phyloP scores from a whole-genome alignment of 2,888 invertebrate genomes.

The Napeogenes inachia region DNA sequence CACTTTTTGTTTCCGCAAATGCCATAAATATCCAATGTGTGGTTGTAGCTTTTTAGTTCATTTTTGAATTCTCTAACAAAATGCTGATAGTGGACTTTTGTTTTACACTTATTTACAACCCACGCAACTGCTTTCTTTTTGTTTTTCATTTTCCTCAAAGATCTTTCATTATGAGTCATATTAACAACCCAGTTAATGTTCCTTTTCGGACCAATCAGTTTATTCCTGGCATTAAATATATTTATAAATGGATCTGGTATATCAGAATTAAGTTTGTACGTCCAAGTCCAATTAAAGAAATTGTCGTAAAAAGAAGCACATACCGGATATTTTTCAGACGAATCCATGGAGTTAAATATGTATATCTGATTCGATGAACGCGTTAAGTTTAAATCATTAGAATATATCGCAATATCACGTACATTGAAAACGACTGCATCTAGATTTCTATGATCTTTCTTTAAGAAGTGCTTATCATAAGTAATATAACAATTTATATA shows the following conservation, averaged over 20 bases:
- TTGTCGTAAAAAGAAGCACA: constrained; percentile 52
- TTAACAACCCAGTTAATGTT: constrained; percentile 46
- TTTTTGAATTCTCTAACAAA: constrained; percentile 46
- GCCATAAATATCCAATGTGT: constrained; percentile 53
- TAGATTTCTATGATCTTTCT: constrained; percentile 44
- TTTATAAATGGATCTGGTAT: constrained; percentile 56
- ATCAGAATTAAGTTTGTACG: constrained; percentile 61
- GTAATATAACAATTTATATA: constrained; percentile 61
- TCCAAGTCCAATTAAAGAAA: constrained; percentile 71
- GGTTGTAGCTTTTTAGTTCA: constrained; percentile 54
- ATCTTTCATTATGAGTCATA: constrained; percentile 41
- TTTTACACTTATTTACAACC: constrained; percentile 51
- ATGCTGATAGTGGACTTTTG: constrained; percentile 46
- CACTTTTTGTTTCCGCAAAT: constrained; percentile 54
- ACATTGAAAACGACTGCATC: constrained; percentile 59
- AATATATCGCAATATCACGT: constrained; percentile 42
- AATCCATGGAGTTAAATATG: constrained; percentile 56
- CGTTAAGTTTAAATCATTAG: constrained; percentile 37
- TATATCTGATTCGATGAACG: constrained; percentile 53
- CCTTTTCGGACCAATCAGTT: constrained; percentile 48
- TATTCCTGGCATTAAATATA: constrained; percentile 42
- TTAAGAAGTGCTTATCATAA: constrained; percentile 46
- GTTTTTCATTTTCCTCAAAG: constrained; percentile 33
- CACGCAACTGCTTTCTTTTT: constrained; percentile 59
- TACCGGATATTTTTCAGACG: constrained; percentile 49